phyloP scores from a whole-genome alignment of 2,113 vertebrate genomes.

The Edolisoma coerulescens region DNA sequence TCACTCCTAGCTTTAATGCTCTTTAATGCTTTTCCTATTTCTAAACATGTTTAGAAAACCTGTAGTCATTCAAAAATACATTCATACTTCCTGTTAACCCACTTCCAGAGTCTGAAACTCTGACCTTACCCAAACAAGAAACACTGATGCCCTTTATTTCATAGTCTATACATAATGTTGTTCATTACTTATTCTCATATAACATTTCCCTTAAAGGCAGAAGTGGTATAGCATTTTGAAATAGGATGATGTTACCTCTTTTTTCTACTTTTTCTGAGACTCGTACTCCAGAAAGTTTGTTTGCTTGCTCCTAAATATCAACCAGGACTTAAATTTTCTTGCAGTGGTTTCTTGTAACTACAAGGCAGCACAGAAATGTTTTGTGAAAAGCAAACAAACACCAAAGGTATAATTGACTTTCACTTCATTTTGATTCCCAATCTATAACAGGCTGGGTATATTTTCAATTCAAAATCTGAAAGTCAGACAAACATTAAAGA shows the following conservation, averaged over 20 bases:
- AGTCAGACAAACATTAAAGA: neutral
- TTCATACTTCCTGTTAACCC: neutral
- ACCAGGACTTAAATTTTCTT: neutral
- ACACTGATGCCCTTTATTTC: neutral
- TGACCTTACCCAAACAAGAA: neutral
- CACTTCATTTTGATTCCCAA: neutral
- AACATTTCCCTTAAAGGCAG: neutral
- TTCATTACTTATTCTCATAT: neutral
- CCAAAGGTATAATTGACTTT: neutral
- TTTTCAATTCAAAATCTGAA: neutral
- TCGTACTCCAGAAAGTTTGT: neutral
- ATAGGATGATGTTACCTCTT: fast-evolving
- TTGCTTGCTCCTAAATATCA: neutral
- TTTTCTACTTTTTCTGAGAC: neutral
- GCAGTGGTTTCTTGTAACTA: neutral
- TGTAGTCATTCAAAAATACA: neutral
- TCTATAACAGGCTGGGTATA: neutral
- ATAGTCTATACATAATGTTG: neutral
- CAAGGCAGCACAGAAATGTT: neutral
- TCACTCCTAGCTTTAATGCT: neutral
- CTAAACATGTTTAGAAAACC: neutral
- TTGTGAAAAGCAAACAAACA: neutral
- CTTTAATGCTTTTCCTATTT: neutral
- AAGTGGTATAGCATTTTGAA: neutral
- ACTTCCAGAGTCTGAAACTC: neutral